These are phyloP conservation scores for Heliocidaris tuberculata DNA, from an alignment of 35 echinoderm and acorn worm species.

Conservation along the genomic window DNA sequence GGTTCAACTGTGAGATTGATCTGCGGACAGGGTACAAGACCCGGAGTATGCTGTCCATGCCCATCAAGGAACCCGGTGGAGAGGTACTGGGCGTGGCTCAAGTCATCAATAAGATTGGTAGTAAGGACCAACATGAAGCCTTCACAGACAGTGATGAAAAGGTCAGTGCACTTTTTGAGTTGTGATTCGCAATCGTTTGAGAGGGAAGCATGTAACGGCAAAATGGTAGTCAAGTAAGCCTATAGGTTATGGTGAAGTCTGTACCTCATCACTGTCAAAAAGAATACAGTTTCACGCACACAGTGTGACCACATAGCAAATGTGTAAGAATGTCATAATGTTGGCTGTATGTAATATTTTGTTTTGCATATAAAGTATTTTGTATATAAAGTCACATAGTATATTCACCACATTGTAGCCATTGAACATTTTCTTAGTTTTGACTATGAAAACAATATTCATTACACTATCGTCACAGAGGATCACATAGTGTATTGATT, in stretches of 20 bases:
- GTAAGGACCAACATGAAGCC: slow-evolving; percentile 84
- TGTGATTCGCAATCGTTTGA: too few species aligned
- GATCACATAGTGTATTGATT: too few species aligned
- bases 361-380: too few species aligned
- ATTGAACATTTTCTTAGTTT: too few species aligned
- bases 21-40: slow-evolving; percentile 97
- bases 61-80: slow-evolving; percentile 82
- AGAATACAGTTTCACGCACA: too few species aligned
- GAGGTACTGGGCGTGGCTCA: slow-evolving; percentile 97
- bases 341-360: too few species aligned
- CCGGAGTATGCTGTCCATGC: slow-evolving; percentile 96
- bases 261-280: not conserved
- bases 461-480: too few species aligned
- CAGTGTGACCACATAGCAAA: too few species aligned
- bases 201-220: not conserved
- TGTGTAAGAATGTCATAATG: too few species aligned
- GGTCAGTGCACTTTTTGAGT: slow-evolving; percentile 49
- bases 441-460: too few species aligned
- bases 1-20: slow-evolving; percentile 98
- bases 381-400: too few species aligned
- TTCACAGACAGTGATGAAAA: slow-evolving; percentile 95
- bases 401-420: too few species aligned
- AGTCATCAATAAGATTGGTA: slow-evolving; percentile 99
- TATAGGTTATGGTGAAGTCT: not conserved
- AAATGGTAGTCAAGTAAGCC: not conserved